These are phyloP conservation scores for Drosophila kambysellisi DNA, from an alignment of 2,888 invertebrate genomes.

Conservation along the genomic window DNA sequence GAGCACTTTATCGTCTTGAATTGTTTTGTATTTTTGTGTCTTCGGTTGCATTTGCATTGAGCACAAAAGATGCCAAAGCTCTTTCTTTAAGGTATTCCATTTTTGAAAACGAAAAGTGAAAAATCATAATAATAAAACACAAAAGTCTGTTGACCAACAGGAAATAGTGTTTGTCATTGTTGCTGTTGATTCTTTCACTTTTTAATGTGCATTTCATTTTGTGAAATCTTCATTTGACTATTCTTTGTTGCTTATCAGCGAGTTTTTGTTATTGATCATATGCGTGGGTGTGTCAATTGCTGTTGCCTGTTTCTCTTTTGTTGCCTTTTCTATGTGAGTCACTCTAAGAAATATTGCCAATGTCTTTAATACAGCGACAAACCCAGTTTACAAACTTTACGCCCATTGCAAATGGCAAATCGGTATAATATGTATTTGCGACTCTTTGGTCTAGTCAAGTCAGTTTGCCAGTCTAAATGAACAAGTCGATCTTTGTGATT, in stretches of 20 bases:
- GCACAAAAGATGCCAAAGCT: conserved; percentile 67
- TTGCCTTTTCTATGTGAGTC: conserved; percentile 44
- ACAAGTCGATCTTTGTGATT: too few relatives aligned
- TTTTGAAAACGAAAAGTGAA: conserved; percentile 56
- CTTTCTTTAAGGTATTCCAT: conserved; percentile 72
- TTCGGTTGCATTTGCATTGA: conserved; percentile 69
- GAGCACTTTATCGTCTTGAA: conserved; percentile 17
- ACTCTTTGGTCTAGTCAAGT: neutral
- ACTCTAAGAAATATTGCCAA: conserved; percentile 20
- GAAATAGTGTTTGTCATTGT: conserved; percentile 11
- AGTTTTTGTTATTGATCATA: neutral
- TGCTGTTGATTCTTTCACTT: neutral
- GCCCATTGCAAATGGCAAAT: neutral
- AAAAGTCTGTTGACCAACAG: conserved; percentile 50
- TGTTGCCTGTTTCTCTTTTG: neutral
- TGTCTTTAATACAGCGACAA: conserved; percentile 12
- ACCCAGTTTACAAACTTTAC: conserved; percentile 6
- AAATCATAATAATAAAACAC: conserved; percentile 45
- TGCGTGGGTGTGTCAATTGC: conserved; percentile 19
- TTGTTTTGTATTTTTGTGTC: conserved; percentile 40
- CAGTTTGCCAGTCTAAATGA: too few relatives aligned
- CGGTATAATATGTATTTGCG: neutral
- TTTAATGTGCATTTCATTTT: neutral
- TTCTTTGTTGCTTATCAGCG: conserved; percentile 13
- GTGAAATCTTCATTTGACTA: conserved; percentile 16